Base-by-base conservation (phyloP, 30 jellyfish, hydroid and myxozoan species). In the Pelagia noctiluca region DNA sequence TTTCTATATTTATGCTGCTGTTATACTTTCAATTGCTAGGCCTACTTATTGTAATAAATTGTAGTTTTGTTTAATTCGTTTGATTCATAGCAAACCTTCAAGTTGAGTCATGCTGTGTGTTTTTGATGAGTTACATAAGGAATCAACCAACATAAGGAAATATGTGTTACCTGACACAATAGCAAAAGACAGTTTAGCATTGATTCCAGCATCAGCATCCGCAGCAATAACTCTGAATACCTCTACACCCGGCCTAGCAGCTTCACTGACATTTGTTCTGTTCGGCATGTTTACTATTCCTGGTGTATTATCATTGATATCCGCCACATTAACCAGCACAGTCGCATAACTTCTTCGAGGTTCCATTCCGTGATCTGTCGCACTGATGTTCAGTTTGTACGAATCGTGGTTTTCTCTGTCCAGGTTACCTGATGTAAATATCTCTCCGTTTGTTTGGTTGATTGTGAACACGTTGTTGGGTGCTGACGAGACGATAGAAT, bases 271-370 rank as follows among this genome's bases (percentile, higher is more conserved):
- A 21, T 37, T 11, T 18, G 84, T 68, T n/a, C 88, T 49, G 57
- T 85, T 78, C 32, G 92, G 91, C 22, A 69, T 63, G 38, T 91
- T 77, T 21, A 52, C 21, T 25, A 91, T 67, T 5, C 68, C 63
- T 52, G 98, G 98, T 23, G 33, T 47, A 26, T 84, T 78, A 62
- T 91, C 98, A 65, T 91, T 86, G 0, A 83, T 53, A 60, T 91
- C 93, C 34, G 53, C 53, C 34, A 91, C 80, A 37, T 83, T 61
- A 16, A 85, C 87, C 4, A 84, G 80, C 38, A 91, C 62, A 1
- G 29, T 19, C 18, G 62, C 61, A 48, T 10, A 60, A 34, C 88
- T 49, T 25, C 35, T 24, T 32, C n/a, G 71, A 5, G 75, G 35
- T 34, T 35, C 49, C 22, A 8, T 26, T 10, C 96, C 96, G 24